Evolutionary conservation across 2,113 vertebrate species (phyloP).

Genomic region (Barnardius zonarius): DNA sequence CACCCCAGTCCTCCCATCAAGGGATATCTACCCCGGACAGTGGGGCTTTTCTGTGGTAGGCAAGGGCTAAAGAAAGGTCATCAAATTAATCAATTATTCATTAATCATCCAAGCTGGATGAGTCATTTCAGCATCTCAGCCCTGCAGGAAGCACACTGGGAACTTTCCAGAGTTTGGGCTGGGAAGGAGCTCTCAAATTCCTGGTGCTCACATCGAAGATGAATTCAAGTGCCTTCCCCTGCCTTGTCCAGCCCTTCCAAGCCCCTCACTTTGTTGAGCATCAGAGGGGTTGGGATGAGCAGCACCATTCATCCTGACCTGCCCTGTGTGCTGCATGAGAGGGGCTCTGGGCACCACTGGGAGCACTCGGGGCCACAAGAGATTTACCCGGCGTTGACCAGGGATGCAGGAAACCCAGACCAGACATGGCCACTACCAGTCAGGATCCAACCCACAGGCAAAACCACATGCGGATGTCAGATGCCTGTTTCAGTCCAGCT

Average conservation of each 20-base stretch:
- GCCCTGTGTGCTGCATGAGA: background rate
- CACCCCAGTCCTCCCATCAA: background rate
- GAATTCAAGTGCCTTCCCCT: rapidly evolving
- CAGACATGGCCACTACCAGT: background rate
- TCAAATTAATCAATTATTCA: background rate
- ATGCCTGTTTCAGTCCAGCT: background rate
- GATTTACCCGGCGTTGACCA: background rate
- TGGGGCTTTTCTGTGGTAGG: background rate
- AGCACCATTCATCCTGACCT: background rate
- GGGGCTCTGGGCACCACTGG: background rate
- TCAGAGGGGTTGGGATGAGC: background rate
- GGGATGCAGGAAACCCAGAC: background rate
- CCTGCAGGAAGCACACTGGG: background rate
- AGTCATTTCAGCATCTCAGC: background rate
- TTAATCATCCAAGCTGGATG: background rate
- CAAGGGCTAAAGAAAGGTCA: background rate
- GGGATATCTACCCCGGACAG: background rate
- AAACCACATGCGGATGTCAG: background rate
- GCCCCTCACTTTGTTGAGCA: rapidly evolving
- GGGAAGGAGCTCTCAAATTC: background rate
- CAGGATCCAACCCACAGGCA: background rate
- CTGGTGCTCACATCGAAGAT: rapidly evolving
- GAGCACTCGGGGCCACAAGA: background rate
- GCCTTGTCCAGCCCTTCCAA: rapidly evolving
- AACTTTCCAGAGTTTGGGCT: background rate